Evolutionary conservation across 2,888 invertebrate species (phyloP), one percentile per base, ranked within the genome.

Genomic region (Erannis defoliaria): DNA sequence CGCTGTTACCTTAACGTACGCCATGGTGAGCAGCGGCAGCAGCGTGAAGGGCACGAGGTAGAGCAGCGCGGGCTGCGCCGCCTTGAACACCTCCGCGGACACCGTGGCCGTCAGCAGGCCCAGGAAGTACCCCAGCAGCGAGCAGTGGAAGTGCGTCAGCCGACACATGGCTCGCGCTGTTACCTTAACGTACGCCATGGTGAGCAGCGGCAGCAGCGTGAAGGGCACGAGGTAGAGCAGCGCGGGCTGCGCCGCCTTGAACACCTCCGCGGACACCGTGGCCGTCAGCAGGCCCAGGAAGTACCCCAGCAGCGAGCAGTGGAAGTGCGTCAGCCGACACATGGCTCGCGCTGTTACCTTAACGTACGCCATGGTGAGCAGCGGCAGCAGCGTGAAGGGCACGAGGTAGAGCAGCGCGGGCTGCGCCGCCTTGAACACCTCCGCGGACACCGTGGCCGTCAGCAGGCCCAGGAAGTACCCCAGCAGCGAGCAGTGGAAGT

Each of bases 131-230:
- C 99, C 99, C 88, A 99, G 96, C 84, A 99, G 95, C 81, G 99
- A 99, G 94, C 99, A 99, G 94, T 99, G n/a, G n/a, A n/a, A n/a
- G n/a, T n/a, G n/a, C n/a, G n/a, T n/a, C n/a, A n/a, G n/a, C n/a
- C n/a, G n/a, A n/a, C n/a, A n/a, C n/a, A n/a, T n/a, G n/a, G n/a
- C n/a, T n/a, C n/a, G n/a, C 6, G n/a, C 9, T 19, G 14, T 42
- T 89, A 98, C 98, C 96, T 98, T 99, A 74, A 99, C 95, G 91
- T 99, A 99, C 71, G 99, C 99, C 99, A 99, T 99, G 73, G 98
- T 97, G 77, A 99, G 95, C 71, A 99, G 95, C 73, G 99, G 99
- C 90, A 99, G 94, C 85, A 99, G 94, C 82, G 99, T 99, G 93
- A 99, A 99, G 82, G 99, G 99, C 86, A 99, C 99, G 82, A 99